Percentiles rank a stretch among this genome's conserved stretches.
Conservation (phyloP, 2,113 vertebrate species). For the Ailurus styani region DNA sequence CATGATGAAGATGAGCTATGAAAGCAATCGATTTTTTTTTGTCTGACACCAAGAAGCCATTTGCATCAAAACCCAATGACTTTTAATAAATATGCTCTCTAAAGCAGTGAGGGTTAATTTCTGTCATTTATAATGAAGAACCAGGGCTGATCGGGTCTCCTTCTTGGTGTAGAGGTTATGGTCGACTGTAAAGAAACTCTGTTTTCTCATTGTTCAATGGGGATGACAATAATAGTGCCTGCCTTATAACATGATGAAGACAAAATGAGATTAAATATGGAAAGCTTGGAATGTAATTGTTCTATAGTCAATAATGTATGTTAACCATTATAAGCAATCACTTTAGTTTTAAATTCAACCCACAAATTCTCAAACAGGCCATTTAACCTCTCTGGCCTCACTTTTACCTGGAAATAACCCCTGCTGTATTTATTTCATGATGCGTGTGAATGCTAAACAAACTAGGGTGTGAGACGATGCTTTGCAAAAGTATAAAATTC, state of each 20-base stretch:
- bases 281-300: not conserved
- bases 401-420: not conserved
- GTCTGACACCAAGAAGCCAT: not conserved
- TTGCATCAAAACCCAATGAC: not conserved
- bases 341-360: not conserved
- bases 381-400: not conserved
- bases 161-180: not conserved
- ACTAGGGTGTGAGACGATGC: not conserved
- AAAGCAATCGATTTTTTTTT: not conserved
- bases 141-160: not conserved
- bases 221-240: not conserved
- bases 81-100: not conserved
- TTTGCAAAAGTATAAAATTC: not conserved
- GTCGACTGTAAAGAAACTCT: not conserved
- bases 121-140: not conserved
- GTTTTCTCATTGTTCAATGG: not conserved
- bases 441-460: not conserved
- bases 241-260: not conserved
- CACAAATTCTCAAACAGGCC: not conserved
- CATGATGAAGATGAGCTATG: not conserved
- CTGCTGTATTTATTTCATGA: not conserved
- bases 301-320: not conserved
- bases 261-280: not conserved
- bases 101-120: not conserved
- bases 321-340: not conserved